These are phyloP conservation scores for Cyanoderma ruficeps DNA, from an alignment of 2,113 vertebrate species.

Conservation along the genomic window DNA sequence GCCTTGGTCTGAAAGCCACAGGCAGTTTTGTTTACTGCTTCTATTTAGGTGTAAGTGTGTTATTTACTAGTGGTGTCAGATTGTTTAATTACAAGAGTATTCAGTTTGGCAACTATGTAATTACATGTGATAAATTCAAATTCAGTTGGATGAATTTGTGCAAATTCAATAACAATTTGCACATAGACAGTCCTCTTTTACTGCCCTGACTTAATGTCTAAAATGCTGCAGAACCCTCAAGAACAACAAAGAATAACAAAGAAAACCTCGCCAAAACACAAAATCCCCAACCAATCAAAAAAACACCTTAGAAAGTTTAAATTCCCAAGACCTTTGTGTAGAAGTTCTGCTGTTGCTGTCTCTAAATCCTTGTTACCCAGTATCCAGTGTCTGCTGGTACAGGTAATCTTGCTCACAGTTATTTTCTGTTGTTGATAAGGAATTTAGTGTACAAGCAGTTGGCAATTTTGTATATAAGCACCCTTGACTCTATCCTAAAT, in stretches of 20 bases:
- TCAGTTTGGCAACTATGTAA: neutral
- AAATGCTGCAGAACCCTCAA: neutral
- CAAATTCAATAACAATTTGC: neutral
- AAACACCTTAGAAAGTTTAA: neutral
- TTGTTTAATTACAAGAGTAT: neutral
- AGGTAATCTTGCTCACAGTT: neutral
- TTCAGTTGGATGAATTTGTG: neutral
- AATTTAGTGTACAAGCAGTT: neutral
- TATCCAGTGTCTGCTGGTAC: neutral
- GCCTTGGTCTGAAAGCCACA: neutral
- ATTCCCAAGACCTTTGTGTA: neutral
- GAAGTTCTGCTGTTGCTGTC: neutral
- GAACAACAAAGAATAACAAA: neutral
- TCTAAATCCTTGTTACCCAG: neutral
- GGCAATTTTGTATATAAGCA: neutral
- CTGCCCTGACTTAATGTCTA: neutral
- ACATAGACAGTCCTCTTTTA: neutral
- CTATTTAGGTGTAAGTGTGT: neutral
- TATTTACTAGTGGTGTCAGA: neutral
- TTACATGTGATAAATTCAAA: neutral
- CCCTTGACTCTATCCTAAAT: neutral
- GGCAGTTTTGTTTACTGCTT: neutral
- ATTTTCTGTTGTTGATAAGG: neutral
- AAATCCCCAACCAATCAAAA: neutral
- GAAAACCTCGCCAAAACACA: neutral